phyloP scores from a whole-genome alignment of 2,888 invertebrate species.

The Melanotus villosus region DNA sequence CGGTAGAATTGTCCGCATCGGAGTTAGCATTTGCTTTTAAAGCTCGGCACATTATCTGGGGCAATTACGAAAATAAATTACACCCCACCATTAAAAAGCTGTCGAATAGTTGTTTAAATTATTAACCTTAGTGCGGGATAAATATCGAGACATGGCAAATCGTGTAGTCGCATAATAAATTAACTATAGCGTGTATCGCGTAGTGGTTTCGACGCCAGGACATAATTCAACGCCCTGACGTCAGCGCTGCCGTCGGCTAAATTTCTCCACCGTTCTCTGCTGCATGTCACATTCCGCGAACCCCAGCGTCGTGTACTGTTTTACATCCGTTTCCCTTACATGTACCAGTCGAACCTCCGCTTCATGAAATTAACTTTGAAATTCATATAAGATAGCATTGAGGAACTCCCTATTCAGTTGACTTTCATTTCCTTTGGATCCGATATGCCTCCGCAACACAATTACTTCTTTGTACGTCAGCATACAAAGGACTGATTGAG shows the following conservation, averaged over 20 bases:
- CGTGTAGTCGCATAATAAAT: constrained; percentile 23
- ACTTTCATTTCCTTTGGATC: constrained; percentile 17
- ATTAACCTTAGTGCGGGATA: constrained; percentile 13
- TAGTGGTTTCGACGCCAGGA: constrained; percentile 23
- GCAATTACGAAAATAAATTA: constrained; percentile 15
- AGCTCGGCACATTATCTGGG: constrained; percentile 1
- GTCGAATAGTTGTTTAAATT: constrained; percentile 25
- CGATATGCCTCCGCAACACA: constrained; percentile 16
- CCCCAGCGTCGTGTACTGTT: constrained; percentile 26
- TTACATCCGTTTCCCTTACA: constrained; percentile 35
- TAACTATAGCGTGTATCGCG: constrained; percentile 20
- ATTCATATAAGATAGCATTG: constrained; percentile 19
- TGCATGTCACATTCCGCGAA: constrained; percentile 32
- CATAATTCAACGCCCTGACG: constrained; percentile 20
- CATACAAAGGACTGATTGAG: constrained; percentile 15
- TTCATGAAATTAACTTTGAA: constrained; percentile 27
- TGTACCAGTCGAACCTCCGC: constrained; percentile 8
- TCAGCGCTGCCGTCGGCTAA: constrained; percentile 14
- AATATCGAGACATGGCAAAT: constrained; percentile 20
- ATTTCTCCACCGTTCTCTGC: constrained; percentile 14
- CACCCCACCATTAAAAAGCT: constrained; percentile 10
- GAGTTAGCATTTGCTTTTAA: constrained; percentile 5
- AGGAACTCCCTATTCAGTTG: constrained; percentile 13
- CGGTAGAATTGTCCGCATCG: constrained; percentile 2
- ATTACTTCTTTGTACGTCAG: constrained; percentile 6